Evolutionary conservation across 2,888 invertebrate species (phyloP).

Genomic region (Notocelia uddmanniana): DNA sequence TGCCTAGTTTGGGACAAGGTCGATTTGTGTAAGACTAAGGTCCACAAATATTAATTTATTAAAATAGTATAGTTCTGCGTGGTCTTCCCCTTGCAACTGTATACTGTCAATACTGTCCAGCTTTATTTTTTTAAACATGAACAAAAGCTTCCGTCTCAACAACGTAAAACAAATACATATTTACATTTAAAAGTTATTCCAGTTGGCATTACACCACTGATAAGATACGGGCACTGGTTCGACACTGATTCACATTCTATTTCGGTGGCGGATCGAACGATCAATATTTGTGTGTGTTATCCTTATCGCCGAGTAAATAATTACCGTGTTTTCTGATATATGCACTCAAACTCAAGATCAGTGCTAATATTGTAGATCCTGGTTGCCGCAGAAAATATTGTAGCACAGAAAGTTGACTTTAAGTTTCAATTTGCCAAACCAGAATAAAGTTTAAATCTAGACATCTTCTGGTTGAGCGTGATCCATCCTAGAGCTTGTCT

Average conservation of each 20-base stretch:
- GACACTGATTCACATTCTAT: constrained; percentile 8
- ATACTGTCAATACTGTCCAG: no score
- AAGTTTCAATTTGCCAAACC: no score
- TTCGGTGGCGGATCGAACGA: constrained; percentile 1
- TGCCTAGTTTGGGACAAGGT: no score
- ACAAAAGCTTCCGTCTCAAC: no score
- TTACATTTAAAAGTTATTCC: background rate
- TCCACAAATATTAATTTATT: no score
- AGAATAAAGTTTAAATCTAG: no score
- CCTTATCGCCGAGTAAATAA: constrained; percentile 11
- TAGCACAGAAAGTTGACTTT: background rate
- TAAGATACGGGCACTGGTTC: background rate
- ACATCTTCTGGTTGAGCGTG: no score
- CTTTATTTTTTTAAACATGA: no score
- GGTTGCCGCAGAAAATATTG: background rate
- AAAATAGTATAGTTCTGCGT: no score
- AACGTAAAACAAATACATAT: background rate
- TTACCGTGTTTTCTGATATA: background rate
- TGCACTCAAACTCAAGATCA: constrained; percentile 13
- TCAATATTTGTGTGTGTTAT: constrained; percentile 2
- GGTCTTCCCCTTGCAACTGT: no score
- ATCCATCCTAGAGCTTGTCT: no score
- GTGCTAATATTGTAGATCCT: constrained; percentile 9
- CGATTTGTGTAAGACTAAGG: no score
- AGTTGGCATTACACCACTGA: background rate